phyloP scores from a whole-genome alignment of 1,140 invertebrate species.

The Rhopalosiphum maidis region DNA sequence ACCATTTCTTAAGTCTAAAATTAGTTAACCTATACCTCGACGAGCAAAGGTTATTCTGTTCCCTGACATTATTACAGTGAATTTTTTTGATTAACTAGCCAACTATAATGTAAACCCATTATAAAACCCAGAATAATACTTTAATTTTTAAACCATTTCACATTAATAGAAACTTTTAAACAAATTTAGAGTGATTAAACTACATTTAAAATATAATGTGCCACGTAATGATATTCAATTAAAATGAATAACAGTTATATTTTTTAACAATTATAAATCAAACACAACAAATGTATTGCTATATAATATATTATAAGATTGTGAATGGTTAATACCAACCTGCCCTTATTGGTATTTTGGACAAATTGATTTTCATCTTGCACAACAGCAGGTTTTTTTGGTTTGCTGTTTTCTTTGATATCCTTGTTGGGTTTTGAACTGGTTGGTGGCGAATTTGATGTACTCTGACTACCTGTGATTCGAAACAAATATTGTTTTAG shows the following conservation, averaged over 20 bases:
- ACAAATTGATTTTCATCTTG: slow-evolving; percentile 49
- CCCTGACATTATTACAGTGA: too few relatives aligned
- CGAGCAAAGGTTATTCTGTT: too few relatives aligned
- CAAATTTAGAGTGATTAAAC: not conserved
- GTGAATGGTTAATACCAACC: not conserved
- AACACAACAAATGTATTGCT: not conserved
- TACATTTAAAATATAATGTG: not conserved
- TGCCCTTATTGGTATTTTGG: slow-evolving; percentile 37
- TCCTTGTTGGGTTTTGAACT: slow-evolving; percentile 30
- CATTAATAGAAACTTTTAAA: not conserved
- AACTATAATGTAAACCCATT: not conserved
- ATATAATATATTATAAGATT: not conserved
- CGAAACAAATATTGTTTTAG: not conserved
- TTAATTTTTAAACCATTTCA: not conserved
- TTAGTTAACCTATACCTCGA: too few relatives aligned
- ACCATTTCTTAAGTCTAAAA: too few relatives aligned
- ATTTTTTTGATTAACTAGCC: too few relatives aligned
- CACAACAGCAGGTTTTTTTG: slow-evolving; percentile 12
- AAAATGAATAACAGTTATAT: not conserved
- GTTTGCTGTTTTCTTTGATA: slow-evolving; percentile 21
- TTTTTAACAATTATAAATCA: not conserved
- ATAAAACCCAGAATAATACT: not conserved
- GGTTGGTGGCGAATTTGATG: slow-evolving; percentile 4
- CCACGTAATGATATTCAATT: not conserved
- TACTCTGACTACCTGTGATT: not conserved